Evolutionary conservation across 2,797 vertebrate genomes (phyloP), one percentile per base, ranked within the genome.

Genomic region (Chloroceryle amazona): DNA sequence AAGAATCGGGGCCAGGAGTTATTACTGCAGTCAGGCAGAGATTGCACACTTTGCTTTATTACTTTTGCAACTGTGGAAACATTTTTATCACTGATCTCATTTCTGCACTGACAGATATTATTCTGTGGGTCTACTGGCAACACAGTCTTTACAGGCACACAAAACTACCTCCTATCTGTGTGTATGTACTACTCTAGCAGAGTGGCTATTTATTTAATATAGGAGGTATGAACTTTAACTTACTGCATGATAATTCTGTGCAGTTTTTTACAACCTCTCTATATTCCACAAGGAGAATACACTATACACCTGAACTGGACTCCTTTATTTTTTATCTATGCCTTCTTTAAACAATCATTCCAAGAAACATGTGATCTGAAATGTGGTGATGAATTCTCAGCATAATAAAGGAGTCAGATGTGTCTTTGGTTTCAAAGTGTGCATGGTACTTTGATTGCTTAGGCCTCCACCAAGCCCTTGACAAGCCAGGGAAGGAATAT

Each of bases 11-110:
- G 31, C 46, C 72, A 90, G 54, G 75, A 78, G 44, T 55, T 80
- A 79, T 73, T 94, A 75, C 84, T 91, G 73, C 75, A 86, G 65
- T 33, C 25, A 95, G 79, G 60, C 39, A 47, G 37, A 93, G 52
- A 90, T 84, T 86, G 72, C 39, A 74, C 60, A 42, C 33, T 94
- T 88, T 87, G 68, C 61, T 70, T 84, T 76, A 72, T 65, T 66
- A 76, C 79, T 97, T 95, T 86, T 95, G 92, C 92, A 97, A 97
- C 89, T 96, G 89, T 96, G 92, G 96, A 98, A 97, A 97, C 94
- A 97, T 96, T 95, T 95, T 93, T 95, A 96, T 95, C 71, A 47
- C 83, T 95, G 95, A 97, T 92, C 87, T 97, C 52, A 90, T 93
- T 81, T 63, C 55, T 93, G 70, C 85, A 95, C 94, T 12, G 44